A percentile compares a stretch with the other conserved stretches of the same genome.
Conservation (phyloP, 2,113 vertebrate species). For the Apteryx owenii region DNA sequence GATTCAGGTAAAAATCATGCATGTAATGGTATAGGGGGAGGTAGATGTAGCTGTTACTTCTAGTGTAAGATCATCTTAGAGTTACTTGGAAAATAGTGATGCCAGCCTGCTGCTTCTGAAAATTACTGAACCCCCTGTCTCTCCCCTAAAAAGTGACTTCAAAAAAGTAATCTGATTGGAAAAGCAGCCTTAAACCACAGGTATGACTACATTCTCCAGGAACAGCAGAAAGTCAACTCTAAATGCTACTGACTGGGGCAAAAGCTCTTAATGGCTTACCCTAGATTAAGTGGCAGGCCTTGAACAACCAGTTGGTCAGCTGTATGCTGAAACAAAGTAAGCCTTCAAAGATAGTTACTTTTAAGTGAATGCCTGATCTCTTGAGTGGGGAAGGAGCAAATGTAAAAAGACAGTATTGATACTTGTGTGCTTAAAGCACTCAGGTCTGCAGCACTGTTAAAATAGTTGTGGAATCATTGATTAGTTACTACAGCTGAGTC, state of each 20-base stretch:
- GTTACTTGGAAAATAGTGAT: not conserved
- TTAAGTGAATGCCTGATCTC: not conserved
- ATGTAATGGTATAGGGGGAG: not conserved
- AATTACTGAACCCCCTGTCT: not conserved
- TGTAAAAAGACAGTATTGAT: not conserved
- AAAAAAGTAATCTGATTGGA: not conserved
- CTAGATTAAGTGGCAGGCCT: not conserved
- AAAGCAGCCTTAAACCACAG: not conserved
- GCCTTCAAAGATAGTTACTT: not conserved
- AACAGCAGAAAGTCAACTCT: not conserved
- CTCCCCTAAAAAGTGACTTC: not conserved
- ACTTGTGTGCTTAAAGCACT: not conserved
- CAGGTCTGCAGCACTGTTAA: not conserved
- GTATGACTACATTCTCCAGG: not conserved
- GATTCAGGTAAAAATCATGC: slow-evolving; percentile 87
- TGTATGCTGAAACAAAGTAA: not conserved
- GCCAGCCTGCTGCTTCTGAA: not conserved
- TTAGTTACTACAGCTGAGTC: not conserved
- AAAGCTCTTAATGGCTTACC: not conserved
- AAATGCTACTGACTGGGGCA: not conserved
- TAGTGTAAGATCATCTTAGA: not conserved
- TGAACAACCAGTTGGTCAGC: not conserved
- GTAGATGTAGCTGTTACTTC: not conserved
- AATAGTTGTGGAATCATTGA: not conserved
- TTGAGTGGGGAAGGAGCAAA: not conserved